Evolutionary conservation across 92 coral and sea anemone species (phyloP).

Genomic region (Palythoa grandis): DNA sequence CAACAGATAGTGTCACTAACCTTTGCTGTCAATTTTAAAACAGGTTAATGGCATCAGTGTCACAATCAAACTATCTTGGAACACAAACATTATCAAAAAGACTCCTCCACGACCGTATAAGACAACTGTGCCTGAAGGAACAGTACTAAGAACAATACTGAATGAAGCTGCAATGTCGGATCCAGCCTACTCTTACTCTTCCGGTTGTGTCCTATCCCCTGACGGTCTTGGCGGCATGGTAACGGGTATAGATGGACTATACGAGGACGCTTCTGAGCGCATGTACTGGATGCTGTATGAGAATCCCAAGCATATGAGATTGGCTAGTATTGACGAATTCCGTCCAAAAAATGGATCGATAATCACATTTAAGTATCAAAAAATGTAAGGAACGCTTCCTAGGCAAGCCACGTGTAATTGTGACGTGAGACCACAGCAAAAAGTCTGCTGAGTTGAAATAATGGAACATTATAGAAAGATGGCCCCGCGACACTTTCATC

Average conservation of each 20-base stretch:
- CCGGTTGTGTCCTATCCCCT: conserved; percentile 1
- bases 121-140: conserved; percentile 23
- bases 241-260: conserved; percentile 19
- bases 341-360: conserved; percentile 24
- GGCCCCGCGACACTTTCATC: background rate
- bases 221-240: conserved; percentile 14
- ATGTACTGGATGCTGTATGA: conserved; percentile 43
- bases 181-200: conserved; percentile 21
- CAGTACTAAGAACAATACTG: conserved; percentile 25
- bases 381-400: background rate
- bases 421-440: background rate
- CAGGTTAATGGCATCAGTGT: conserved; percentile 9
- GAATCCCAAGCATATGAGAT: conserved; percentile 23
- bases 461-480: background rate
- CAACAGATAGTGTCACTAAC: too few relatives aligned
- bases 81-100: conserved; percentile 24
- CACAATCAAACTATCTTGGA: conserved; percentile 38
- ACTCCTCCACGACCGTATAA: conserved; percentile 24
- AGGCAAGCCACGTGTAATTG: background rate
- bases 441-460: background rate
- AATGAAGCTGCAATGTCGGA: conserved; percentile 27
- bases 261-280: conserved; percentile 25
- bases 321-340: conserved; percentile 23
- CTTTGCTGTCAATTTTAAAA: background rate
- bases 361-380: conserved; percentile 22